Conservation (phyloP, 2,113 vertebrate genomes). For the Mobula birostris region DNA sequence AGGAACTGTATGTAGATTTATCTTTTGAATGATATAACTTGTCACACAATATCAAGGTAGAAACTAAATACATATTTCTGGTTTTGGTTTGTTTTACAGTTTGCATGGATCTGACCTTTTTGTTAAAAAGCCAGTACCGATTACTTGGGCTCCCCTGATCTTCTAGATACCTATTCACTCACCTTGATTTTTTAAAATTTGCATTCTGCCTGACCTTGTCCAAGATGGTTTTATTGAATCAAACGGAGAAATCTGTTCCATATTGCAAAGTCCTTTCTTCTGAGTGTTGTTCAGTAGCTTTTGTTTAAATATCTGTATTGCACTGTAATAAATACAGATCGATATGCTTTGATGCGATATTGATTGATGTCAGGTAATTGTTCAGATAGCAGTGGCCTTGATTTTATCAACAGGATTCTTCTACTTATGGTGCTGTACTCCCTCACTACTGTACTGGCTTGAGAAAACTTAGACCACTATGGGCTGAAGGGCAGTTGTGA, state of each 20-base stretch:
- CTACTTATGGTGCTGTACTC: not conserved
- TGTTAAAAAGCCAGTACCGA: not conserved
- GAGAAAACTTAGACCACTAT: not conserved
- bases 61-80: not conserved
- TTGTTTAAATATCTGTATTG: not conserved
- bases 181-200: not conserved
- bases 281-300: not conserved
- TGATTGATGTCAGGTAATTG: not conserved
- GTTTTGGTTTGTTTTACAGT: not conserved
- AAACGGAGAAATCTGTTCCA: not conserved
- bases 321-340: not conserved
- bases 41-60: not conserved
- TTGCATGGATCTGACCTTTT: not conserved
- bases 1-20: not conserved
- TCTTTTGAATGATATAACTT: not conserved
- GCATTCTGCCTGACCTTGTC: not conserved
- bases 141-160: not conserved
- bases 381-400: not conserved
- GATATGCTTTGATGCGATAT: not conserved
- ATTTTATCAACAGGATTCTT: not conserved
- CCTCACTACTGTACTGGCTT: not conserved
- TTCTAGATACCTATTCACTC: not conserved
- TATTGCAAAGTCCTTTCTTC: not conserved
- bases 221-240: not conserved
- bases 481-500: no score